Conservation (phyloP, 2,888 invertebrate genomes). For the Apodemia hepburni region DNA sequence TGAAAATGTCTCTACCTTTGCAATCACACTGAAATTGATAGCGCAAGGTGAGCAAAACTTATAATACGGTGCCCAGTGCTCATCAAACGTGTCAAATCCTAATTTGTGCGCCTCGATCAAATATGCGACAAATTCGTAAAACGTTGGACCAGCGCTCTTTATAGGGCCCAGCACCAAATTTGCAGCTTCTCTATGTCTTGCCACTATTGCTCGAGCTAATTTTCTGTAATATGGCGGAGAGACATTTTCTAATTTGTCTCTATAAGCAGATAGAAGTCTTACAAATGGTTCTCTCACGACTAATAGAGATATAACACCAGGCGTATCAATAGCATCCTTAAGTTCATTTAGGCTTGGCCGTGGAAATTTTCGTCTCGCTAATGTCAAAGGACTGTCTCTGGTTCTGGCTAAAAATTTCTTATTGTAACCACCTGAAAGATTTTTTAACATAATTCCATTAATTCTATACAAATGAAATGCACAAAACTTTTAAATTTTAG, state of each 20-base stretch:
- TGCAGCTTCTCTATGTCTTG: constrained; percentile 74
- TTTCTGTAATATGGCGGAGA: constrained; percentile 85
- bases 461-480: not conserved
- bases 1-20: constrained; percentile 82
- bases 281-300: constrained; percentile 88
- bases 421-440: constrained; percentile 77
- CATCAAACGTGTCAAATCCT: constrained; percentile 75
- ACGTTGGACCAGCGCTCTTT: constrained; percentile 79
- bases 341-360: constrained; percentile 83
- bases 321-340: constrained; percentile 76
- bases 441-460: not conserved
- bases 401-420: constrained; percentile 79
- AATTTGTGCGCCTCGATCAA: constrained; percentile 81
- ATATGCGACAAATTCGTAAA: constrained; percentile 86
- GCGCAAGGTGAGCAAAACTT: constrained; percentile 84
- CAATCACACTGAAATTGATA: constrained; percentile 82
- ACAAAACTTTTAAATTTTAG: not conserved
- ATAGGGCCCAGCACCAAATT: constrained; percentile 51
- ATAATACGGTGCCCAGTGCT: constrained; percentile 84
- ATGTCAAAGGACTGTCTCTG: constrained; percentile 82
- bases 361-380: constrained; percentile 85
- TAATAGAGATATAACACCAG: constrained; percentile 83
- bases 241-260: constrained; percentile 86
- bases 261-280: constrained; percentile 84
- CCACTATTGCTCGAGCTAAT: constrained; percentile 83